These are phyloP conservation scores for Panthera tigris DNA, from an alignment of 2,113 vertebrate genomes.

Conservation along the genomic window DNA sequence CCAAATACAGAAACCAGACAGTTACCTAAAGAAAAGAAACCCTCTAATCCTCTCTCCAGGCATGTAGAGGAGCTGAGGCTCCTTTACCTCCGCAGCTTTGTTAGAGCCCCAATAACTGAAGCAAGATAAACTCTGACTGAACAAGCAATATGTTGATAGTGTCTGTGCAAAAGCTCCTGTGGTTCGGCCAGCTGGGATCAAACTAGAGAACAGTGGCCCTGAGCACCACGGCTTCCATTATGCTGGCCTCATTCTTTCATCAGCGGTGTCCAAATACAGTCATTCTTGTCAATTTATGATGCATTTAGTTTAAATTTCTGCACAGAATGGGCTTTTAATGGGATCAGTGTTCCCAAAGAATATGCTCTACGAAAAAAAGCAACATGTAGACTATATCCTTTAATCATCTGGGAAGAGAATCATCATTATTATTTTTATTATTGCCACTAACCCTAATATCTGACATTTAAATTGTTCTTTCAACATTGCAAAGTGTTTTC, in stretches of 20 bases:
- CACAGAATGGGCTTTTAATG: background rate
- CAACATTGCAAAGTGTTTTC: background rate
- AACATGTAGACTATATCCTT: background rate
- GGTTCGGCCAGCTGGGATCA: constrained; percentile 44
- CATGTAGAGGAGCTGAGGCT: constrained; percentile 17
- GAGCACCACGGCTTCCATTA: background rate
- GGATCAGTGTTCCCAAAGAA: background rate
- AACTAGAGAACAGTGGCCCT: background rate
- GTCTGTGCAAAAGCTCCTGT: constrained; percentile 4
- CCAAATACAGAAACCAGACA: constrained; percentile 59
- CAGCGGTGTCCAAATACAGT: background rate
- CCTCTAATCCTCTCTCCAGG: constrained; percentile 62
- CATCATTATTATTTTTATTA: background rate
- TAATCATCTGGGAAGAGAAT: background rate
- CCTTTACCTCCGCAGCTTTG: background rate
- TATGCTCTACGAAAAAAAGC: background rate
- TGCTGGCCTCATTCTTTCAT: constrained; percentile 45
- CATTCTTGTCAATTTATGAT: constrained; percentile 29
- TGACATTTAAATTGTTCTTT: constrained; percentile 20
- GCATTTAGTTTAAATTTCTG: constrained; percentile 42
- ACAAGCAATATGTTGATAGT: constrained; percentile 34
- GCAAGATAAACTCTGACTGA: constrained; percentile 58
- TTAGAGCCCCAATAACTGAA: constrained; percentile 53
- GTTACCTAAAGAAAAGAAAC: constrained; percentile 59
- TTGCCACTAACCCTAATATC: background rate